Base-by-base conservation (phyloP, 2,888 invertebrate genomes). In the Gortyna flavago region DNA sequence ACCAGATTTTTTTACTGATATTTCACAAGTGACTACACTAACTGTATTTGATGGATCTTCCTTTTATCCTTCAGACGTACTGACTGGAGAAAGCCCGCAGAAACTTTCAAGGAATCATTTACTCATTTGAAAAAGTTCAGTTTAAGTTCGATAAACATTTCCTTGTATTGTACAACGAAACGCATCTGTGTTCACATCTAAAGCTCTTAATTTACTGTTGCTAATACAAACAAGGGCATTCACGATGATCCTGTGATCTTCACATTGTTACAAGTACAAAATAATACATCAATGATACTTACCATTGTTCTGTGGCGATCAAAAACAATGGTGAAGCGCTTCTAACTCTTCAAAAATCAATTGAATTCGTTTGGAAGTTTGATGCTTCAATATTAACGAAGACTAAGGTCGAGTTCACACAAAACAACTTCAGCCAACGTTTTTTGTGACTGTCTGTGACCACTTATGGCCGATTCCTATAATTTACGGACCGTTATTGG, bases 341-440 rank as follows among this genome's bases (percentile, higher is more conserved):
- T 75, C 41, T 16, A 57, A 41, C 8, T 51, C 32, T 18, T n/a
- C 32, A 38, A 16, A 59, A 41, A 51, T n/a, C 57, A 25, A 21
- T 74, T 57, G 38, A 57, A 11, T 35, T 54, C 16, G n/a, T 57
- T 81, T 41, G 59, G 48, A 79, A 75, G 76, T 78, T 65, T 16
- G 65, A 29, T 35, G 59, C 7, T 59, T 66, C 51, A 59, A 66
- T 79, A 18, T 44, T 48, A 25, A 74, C 5, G 8, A 78, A 57
- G 74, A 64, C 38, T 72, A 32, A 35, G 7, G 11, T 18, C 11
- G 35, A 11, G 2, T n/a, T 11, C n/a, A 61, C 68, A 57, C 25
- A 3, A 57, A 68, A 32, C 32, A 7, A 44, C 29, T 16, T 48
- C 48, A 32, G 16, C 21, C 25, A 13, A 2, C 21, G 29, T 62